Evolutionary conservation across 2,797 vertebrate species (phyloP).

Genomic region (Lutjanus campechanus): DNA sequence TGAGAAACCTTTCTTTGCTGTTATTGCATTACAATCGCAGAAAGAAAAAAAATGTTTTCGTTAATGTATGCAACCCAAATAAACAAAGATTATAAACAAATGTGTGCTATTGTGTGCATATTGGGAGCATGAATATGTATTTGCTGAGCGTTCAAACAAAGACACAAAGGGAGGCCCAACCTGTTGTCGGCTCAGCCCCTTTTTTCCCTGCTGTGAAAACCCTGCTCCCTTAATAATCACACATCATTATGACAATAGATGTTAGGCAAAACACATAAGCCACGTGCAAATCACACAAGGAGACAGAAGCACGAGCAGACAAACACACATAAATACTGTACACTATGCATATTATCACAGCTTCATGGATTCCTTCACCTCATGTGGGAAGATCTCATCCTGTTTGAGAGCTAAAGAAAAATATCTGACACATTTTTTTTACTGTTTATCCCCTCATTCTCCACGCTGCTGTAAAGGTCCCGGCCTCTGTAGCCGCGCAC

Average conservation of each 20-base stretch:
- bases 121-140: slow-evolving; percentile 80
- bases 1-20: slow-evolving; percentile 42
- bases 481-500: slow-evolving; percentile 28
- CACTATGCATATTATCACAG: slow-evolving; percentile 43
- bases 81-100: slow-evolving; percentile 75
- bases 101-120: slow-evolving; percentile 69
- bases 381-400: slow-evolving; percentile 24
- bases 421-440: slow-evolving; percentile 7
- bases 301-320: slow-evolving; percentile 48
- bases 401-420: slow-evolving; percentile 20
- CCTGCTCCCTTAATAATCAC: slow-evolving; percentile 79
- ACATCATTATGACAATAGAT: slow-evolving; percentile 81
- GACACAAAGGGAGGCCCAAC: slow-evolving; percentile 81
- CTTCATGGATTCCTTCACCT: slow-evolving; percentile 29
- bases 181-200: slow-evolving; percentile 79
- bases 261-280: slow-evolving; percentile 78
- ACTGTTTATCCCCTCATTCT: slow-evolving; percentile 24
- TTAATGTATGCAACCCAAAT: slow-evolving; percentile 72
- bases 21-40: slow-evolving; percentile 35
- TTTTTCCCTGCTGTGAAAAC: slow-evolving; percentile 79
- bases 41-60: slow-evolving; percentile 10
- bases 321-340: slow-evolving; percentile 60
- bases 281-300: slow-evolving; percentile 53
- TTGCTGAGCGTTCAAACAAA: slow-evolving; percentile 71
- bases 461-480: slow-evolving; percentile 58